phyloP scores from a whole-genome alignment of 1,140 invertebrate species.

The Procambarus clarkii region DNA sequence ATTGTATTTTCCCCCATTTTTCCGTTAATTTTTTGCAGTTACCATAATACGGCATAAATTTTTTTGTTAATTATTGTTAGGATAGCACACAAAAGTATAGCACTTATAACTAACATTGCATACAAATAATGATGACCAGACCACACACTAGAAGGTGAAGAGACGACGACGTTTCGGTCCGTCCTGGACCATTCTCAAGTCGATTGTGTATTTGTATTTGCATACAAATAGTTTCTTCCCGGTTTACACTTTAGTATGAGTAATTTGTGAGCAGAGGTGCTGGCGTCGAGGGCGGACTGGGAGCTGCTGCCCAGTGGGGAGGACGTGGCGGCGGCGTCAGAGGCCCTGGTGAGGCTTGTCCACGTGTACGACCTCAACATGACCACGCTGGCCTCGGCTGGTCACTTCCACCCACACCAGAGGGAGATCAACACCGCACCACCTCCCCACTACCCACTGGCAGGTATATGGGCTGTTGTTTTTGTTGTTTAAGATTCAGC shows the following conservation, averaged over 20 bases:
- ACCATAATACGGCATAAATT: too few species aligned
- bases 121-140: too few species aligned
- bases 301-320: slow-evolving; percentile 43
- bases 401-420: not conserved
- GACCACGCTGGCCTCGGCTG: not conserved
- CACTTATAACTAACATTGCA: too few species aligned
- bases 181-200: too few species aligned
- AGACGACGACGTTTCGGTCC: too few species aligned
- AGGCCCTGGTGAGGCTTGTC: slow-evolving; percentile 37
- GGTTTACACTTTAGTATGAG: not conserved
- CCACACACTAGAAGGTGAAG: too few species aligned
- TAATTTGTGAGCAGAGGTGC: slow-evolving; percentile 8
- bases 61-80: too few species aligned
- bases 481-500: not conserved
- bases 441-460: not conserved
- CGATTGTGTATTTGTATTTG: too few species aligned
- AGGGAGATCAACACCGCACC: not conserved
- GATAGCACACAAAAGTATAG: too few species aligned
- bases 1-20: not conserved
- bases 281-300: slow-evolving; percentile 26
- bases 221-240: too few species aligned
- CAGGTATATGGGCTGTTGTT: slow-evolving; percentile 7
- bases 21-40: too few species aligned
- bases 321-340: slow-evolving; percentile 36
- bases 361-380: slow-evolving; percentile 43